Conservation (phyloP, 2,113 vertebrate species). For the Oophaga pumilio region DNA sequence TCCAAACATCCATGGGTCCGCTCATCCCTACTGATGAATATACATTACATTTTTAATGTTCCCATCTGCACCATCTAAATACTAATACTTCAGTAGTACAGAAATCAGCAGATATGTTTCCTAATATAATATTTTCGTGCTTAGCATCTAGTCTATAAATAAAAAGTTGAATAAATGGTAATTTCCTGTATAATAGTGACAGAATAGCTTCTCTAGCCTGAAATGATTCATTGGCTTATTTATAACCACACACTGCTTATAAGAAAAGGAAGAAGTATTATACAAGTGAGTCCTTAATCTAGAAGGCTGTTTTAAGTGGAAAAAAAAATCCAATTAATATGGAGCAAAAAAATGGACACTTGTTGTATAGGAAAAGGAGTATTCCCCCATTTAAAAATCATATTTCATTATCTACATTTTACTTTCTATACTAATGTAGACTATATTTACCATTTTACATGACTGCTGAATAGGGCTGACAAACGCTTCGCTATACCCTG, state of each 20-base stretch:
- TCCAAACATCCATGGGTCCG: no score
- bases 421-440: background rate
- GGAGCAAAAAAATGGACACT: background rate
- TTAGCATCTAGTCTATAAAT: background rate
- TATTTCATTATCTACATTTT: background rate
- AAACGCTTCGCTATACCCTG: background rate
- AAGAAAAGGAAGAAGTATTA: background rate
- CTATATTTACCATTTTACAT: background rate
- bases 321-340: constrained; percentile 1
- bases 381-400: background rate
- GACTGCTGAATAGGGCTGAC: background rate
- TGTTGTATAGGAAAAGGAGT: background rate
- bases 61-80: background rate
- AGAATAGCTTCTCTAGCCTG: background rate
- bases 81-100: background rate
- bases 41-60: background rate
- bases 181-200: background rate
- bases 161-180: background rate
- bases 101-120: background rate
- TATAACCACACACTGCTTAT: background rate
- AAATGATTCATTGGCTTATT: background rate
- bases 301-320: background rate
- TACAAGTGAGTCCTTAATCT: background rate
- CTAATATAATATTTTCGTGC: background rate
- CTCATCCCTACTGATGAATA: background rate